These are phyloP conservation scores for Atherinomorus stipes DNA, from an alignment of 2,113 vertebrate species.

Conservation along the genomic window DNA sequence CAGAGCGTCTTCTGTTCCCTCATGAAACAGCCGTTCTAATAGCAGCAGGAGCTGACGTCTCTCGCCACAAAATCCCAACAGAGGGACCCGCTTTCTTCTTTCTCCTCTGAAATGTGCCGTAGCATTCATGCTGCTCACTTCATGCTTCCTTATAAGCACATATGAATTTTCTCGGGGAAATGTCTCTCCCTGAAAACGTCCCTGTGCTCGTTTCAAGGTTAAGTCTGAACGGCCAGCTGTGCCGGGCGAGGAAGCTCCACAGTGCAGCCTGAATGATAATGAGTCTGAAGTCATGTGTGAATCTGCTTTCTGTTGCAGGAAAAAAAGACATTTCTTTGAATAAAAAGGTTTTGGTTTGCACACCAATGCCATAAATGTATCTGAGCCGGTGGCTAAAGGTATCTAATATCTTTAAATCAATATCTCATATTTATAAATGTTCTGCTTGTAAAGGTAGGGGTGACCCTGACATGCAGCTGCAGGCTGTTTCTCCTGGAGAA, in stretches of 20 bases:
- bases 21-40: background rate
- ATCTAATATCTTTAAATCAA: background rate
- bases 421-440: background rate
- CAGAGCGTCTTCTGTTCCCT: background rate
- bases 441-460: background rate
- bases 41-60: constrained; percentile 16
- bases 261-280: constrained; percentile 51
- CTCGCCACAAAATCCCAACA: background rate
- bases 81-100: constrained; percentile 1
- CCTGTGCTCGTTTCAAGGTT: constrained; percentile 45
- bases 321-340: constrained; percentile 14
- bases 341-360: background rate
- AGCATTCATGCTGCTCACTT: background rate
- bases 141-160: constrained; percentile 15
- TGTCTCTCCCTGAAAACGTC: background rate
- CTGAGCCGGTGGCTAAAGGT: background rate
- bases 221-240: constrained; percentile 26
- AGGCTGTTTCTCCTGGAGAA: background rate
- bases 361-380: background rate
- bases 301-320: background rate
- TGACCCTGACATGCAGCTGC: background rate
- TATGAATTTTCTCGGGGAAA: constrained; percentile 14
- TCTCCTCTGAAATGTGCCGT: constrained; percentile 7
- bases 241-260: constrained; percentile 3
- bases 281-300: constrained; percentile 13